phyloP scores from a whole-genome alignment of 2,797 vertebrate species.

The Anguilla pacifica region DNA sequence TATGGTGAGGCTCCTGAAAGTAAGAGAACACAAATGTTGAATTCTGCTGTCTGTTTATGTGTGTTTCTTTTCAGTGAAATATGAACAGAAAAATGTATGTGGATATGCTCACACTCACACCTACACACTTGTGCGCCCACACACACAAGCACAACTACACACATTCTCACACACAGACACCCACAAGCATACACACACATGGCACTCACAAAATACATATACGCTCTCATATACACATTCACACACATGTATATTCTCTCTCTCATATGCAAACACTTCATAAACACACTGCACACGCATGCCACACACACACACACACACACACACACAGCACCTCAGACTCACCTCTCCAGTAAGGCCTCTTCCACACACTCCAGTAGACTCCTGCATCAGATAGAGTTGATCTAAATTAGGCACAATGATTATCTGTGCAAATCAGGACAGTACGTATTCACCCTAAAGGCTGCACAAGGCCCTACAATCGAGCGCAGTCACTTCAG shows the following conservation, averaged over 20 bases:
- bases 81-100: not conserved
- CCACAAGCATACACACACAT: not conserved
- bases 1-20: constrained; percentile 56
- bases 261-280: no score
- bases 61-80: not conserved
- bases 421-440: not conserved
- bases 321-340: not conserved
- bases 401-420: not conserved
- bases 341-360: constrained; percentile 73
- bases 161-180: not conserved
- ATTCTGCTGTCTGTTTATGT: not conserved
- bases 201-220: not conserved
- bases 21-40: not conserved
- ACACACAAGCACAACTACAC: not conserved
- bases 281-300: no score
- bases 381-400: constrained; percentile 57
- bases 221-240: not conserved
- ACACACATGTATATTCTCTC: not conserved
- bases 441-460: not conserved
- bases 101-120: not conserved
- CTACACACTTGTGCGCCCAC: not conserved
- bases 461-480: not conserved
- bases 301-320: not conserved
- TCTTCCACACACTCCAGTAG: constrained; percentile 74
- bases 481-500: not conserved